Evolutionary conservation across 1,140 invertebrate species (phyloP).

Genomic region (Drosophila micromelanica): DNA sequence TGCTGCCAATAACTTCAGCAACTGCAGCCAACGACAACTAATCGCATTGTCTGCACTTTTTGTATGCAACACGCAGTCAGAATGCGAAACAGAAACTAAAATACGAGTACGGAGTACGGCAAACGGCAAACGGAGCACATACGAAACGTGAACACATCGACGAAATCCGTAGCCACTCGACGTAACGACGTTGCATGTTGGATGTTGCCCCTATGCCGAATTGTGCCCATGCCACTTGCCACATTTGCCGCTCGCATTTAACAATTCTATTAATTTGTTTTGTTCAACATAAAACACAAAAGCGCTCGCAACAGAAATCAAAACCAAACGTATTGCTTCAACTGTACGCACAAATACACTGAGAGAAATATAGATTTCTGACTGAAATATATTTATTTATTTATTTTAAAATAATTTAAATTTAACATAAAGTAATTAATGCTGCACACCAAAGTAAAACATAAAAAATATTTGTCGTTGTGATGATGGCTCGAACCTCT

Average conservation of each 20-base stretch:
- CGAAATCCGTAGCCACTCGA: too few species aligned
- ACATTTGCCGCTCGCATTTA: slow-evolving; percentile 77
- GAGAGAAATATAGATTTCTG: not conserved
- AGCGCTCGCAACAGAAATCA: slow-evolving; percentile 24
- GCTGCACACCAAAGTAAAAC: too few species aligned
- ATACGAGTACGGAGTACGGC: too few species aligned
- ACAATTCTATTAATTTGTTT: slow-evolving; percentile 83
- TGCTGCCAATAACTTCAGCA: slow-evolving; percentile 62
- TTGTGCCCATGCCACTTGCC: slow-evolving; percentile 22
- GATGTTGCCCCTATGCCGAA: too few species aligned
- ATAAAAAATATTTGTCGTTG: too few species aligned
- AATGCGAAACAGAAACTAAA: slow-evolving; percentile 57
- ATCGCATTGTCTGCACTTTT: slow-evolving; percentile 83
- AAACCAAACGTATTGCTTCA: slow-evolving; percentile 21
- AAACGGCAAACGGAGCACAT: slow-evolving; percentile 19
- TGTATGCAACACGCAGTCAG: slow-evolving; percentile 76
- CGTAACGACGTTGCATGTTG: too few species aligned
- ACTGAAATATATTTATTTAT: not conserved
- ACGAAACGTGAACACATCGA: slow-evolving; percentile 3
- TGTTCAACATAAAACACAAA: slow-evolving; percentile 76
- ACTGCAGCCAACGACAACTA: slow-evolving; percentile 72
- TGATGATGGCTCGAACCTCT: too few species aligned
- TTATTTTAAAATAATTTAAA: too few species aligned
- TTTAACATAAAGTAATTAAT: too few species aligned
- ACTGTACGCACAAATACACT: slow-evolving; percentile 3